Conservation (phyloP, 1,140 invertebrate genomes). For the Drosophila saltans region DNA sequence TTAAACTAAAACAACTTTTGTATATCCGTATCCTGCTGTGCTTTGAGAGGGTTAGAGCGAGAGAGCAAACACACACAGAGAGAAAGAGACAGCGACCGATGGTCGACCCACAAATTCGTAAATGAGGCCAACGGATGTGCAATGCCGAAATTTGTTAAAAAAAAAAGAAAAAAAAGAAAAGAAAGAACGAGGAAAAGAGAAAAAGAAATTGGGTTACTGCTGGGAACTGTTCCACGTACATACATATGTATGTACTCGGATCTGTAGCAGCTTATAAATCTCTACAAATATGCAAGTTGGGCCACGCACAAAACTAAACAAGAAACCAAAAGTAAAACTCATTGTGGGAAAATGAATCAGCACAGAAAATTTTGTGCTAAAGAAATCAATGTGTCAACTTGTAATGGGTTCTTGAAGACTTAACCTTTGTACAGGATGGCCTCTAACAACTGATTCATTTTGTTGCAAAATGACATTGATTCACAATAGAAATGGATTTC, state of each 20-base stretch:
- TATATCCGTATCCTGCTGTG: constrained; percentile 47
- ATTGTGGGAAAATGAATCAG: constrained; percentile 52
- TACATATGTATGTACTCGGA: constrained; percentile 29
- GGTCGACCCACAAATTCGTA: constrained; percentile 20
- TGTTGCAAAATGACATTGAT: not conserved
- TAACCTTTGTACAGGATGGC: not conserved
- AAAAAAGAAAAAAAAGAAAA: constrained; percentile 12
- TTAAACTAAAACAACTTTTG: constrained; percentile 32
- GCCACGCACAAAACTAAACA: constrained; percentile 44
- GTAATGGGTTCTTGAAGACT: not conserved
- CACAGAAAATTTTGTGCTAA: constrained; percentile 1
- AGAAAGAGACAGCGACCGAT: constrained; percentile 14
- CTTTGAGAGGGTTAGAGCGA: constrained; percentile 30
- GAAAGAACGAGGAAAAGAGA: constrained; percentile 6
- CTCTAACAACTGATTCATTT: not conserved
- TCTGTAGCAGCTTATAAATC: constrained; percentile 62
- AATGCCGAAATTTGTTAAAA: constrained; percentile 69
- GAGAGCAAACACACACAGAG: constrained; percentile 2
- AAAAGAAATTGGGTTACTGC: constrained; percentile 72
- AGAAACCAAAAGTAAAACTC: constrained; percentile 32
- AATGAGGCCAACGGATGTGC: constrained; percentile 56
- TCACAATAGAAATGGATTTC: not conserved
- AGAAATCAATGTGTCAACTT: constrained; percentile 8
- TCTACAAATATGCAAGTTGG: constrained; percentile 60
- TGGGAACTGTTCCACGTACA: constrained; percentile 52